A percentile compares a stretch with the other conserved stretches of the same genome.
Conservation (phyloP, 2,113 vertebrate species). For the Triplophysa siluroides region DNA sequence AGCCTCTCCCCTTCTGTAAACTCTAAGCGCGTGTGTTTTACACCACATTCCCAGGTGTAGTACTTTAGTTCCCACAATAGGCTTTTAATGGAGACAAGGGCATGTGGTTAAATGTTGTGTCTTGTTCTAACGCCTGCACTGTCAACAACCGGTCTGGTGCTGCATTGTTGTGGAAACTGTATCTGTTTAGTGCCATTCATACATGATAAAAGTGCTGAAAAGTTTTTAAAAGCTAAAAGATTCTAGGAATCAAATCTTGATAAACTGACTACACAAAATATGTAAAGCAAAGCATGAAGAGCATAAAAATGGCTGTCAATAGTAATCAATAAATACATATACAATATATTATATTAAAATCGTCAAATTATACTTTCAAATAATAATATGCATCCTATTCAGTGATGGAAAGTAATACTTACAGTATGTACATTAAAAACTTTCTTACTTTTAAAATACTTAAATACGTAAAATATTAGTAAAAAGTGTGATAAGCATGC, state of each 20-base stretch:
- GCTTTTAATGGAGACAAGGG: not conserved
- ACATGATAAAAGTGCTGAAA: not conserved
- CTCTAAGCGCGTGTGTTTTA: not conserved
- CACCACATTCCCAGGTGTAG: not conserved
- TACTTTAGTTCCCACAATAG: not conserved
- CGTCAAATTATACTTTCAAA: no score
- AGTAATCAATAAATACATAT: no score
- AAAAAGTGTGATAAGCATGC: no score
- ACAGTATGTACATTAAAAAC: no score
- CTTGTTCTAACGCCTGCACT: not conserved
- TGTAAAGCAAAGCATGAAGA: no score
- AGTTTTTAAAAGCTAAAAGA: not conserved
- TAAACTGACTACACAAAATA: not conserved
- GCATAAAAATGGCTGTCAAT: no score
- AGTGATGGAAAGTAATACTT: no score
- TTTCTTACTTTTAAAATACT: no score
- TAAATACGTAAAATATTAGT: no score
- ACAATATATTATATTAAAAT: no score
- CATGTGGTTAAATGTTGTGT: conserved; percentile 15
- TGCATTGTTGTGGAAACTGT: conserved; percentile 2
- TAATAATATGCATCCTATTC: no score
- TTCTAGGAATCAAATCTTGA: not conserved
- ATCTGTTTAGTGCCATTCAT: not conserved
- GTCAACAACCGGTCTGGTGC: not conserved
- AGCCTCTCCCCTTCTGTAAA: conserved; percentile 13